Base-by-base conservation (phyloP, 2,113 vertebrate genomes). In the Lophochroa leadbeateri region DNA sequence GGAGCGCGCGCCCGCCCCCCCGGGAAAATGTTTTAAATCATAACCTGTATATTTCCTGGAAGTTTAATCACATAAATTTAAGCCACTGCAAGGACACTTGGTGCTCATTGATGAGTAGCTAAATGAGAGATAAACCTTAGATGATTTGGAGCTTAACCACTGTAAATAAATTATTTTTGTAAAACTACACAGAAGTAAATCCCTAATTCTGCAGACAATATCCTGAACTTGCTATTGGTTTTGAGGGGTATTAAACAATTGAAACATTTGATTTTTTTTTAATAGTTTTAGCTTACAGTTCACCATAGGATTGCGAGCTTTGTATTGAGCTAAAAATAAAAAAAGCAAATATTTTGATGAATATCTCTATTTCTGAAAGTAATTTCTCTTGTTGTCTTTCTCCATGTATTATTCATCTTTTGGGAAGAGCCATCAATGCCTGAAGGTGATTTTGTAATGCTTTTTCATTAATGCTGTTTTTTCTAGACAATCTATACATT, bases 11-110 rank as follows among this genome's bases (percentile, higher is more conserved):
- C n/a, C n/a, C n/a, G n/a, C n/a, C n/a, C n/a, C n/a, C n/a, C n/a
- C n/a, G n/a, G n/a, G n/a, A n/a, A n/a, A 97, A 68, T 91, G 55
- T 93, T 97, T 93, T 96, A 95, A 92, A 81, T 96, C 60, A 86
- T 92, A 90, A 90, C 44, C 47, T 93, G 13, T 86, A 11, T 67
- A 60, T 95, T 97, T 95, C 75, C 70, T 96, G 78, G 13, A 79
- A 72, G 11, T 85, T 94, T 87, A 72, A 53, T 96, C 78, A 86
- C 60, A 77, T 71, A 86, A 61, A 75, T 91, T 82, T 94, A 91
- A 88, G 67, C 82, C 39, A 33, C 19, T 33, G 55, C 37, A 90
- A 44, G 61, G 70, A 44, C 75, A 64, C 61, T 86, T 87, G n/a
- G 33, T 47, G 57, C 61, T 95, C 82, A 91, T 75, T 93, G 92